Base-by-base conservation (phyloP, 2,113 vertebrate genomes). In the Piprites chloris region DNA sequence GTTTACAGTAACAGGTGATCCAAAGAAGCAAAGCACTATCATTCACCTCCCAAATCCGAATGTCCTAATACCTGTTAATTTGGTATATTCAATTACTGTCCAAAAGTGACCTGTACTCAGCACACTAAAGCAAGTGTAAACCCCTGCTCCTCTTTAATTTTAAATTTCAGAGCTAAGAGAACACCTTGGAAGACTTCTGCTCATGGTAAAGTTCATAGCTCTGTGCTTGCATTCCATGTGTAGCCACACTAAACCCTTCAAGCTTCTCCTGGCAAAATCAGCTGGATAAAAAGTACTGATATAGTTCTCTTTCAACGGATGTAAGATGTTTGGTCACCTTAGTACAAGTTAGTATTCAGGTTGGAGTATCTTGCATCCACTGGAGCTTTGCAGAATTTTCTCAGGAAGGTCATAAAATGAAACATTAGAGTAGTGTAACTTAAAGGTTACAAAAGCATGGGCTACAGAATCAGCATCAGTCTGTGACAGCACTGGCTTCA, bases 351-450 rank as follows among this genome's bases (percentile, higher is more conserved):
- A 96, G 74, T 86, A 95, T 95, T 97, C 96, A 96, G 77, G 71
- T 67, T 94, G 73, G 78, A 90, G 73, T 76, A 85, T 84, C 95
- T 81, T 95, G 67, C 75, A 91, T 89, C 86, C 93, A 90, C 95
- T 92, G 95, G 79, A 97, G 90, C 73, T 91, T 95, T 95, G 76
- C 90, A 90, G 90, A 97, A 90, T 96, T 97, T 95, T 97, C 96
- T 96, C 63, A 86, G 84, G 83, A 80, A 97, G 94, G 91, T 97
- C 95, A 90, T 97, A 97, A 98, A 98, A 97, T 96, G 96, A 97
- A 97, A 89, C 96, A 96, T 95, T 93, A 95, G 33, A 88, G 85
- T 84, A 86, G 74, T 78, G 75, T 93, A 90, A 85, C 85, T 96
- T 94, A 96, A 96, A 98, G 95, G 97, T 97, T 94, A 82, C 78